These are phyloP conservation scores for Thunnus maccoyii DNA, from an alignment of 2,113 vertebrate genomes.

Conservation along the genomic window DNA sequence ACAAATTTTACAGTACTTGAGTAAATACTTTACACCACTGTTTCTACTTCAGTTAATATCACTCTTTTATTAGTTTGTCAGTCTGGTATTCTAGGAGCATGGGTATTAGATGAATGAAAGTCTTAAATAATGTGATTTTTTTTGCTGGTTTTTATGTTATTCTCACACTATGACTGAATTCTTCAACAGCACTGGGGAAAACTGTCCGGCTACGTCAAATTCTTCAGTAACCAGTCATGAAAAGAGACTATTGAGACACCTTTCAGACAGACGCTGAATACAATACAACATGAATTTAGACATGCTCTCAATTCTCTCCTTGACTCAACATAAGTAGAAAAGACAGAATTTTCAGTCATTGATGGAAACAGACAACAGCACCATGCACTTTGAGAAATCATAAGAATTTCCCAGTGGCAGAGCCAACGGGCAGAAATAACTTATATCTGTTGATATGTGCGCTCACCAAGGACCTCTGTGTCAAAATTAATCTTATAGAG, in stretches of 20 bases:
- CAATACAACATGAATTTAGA: neutral
- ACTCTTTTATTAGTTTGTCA: too few species aligned
- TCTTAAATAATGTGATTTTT: too few species aligned
- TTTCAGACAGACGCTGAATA: neutral
- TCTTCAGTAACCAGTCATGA: neutral
- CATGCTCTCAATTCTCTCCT: neutral
- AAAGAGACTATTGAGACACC: neutral
- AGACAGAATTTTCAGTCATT: neutral
- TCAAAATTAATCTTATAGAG: slow-evolving; percentile 1
- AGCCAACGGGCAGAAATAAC: neutral
- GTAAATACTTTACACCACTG: too few species aligned
- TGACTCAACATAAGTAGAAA: neutral
- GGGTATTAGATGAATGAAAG: too few species aligned
- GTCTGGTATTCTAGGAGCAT: too few species aligned
- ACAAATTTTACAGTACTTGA: too few species aligned
- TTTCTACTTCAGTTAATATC: too few species aligned
- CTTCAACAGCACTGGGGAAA: neutral
- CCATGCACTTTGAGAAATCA: neutral
- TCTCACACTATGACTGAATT: too few species aligned
- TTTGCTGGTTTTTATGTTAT: too few species aligned
- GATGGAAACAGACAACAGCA: neutral
- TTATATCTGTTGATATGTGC: neutral
- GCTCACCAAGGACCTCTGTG: neutral
- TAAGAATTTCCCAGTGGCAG: neutral
- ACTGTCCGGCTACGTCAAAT: neutral